Percentiles rank a stretch among this genome's conserved stretches.
phyloP scores from a whole-genome alignment of 2,888 invertebrate species.

The Opisthograptis luteolata region DNA sequence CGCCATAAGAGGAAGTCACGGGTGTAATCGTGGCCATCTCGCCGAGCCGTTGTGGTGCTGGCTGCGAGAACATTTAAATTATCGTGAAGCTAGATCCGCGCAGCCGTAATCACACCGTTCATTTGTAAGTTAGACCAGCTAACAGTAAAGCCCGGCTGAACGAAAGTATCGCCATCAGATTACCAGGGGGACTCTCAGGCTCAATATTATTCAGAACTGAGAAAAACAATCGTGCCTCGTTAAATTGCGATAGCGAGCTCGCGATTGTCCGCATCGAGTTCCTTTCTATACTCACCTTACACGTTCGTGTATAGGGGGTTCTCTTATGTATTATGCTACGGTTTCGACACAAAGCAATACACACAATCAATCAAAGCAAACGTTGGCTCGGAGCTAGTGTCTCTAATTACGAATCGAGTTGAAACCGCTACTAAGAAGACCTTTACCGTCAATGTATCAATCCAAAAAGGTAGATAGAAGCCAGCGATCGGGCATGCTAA shows the following conservation, averaged over 20 bases:
- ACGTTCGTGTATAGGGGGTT: slow-evolving; percentile 44
- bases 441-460: slow-evolving; percentile 77
- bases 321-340: slow-evolving; percentile 31
- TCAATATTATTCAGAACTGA: slow-evolving; percentile 83
- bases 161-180: slow-evolving; percentile 81
- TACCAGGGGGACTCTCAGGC: slow-evolving; percentile 69
- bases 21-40: slow-evolving; percentile 74
- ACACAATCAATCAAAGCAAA: slow-evolving; percentile 54
- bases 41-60: slow-evolving; percentile 57
- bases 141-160: slow-evolving; percentile 71
- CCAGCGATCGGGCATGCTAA: slow-evolving; percentile 72
- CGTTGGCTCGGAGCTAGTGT: slow-evolving; percentile 47
- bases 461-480: slow-evolving; percentile 64
- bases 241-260: slow-evolving; percentile 76
- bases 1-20: slow-evolving; percentile 76
- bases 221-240: slow-evolving; percentile 83
- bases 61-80: slow-evolving; percentile 81
- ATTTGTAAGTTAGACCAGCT: slow-evolving; percentile 77
- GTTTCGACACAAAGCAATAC: slow-evolving; percentile 32
- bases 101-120: slow-evolving; percentile 80
- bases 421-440: slow-evolving; percentile 58
- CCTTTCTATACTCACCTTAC: slow-evolving; percentile 56
- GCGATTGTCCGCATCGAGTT: slow-evolving; percentile 70
- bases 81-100: slow-evolving; percentile 79
- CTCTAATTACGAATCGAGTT: slow-evolving; percentile 64